Conservation (phyloP, 1,140 invertebrate genomes). For the Drosophila parabipectinata region DNA sequence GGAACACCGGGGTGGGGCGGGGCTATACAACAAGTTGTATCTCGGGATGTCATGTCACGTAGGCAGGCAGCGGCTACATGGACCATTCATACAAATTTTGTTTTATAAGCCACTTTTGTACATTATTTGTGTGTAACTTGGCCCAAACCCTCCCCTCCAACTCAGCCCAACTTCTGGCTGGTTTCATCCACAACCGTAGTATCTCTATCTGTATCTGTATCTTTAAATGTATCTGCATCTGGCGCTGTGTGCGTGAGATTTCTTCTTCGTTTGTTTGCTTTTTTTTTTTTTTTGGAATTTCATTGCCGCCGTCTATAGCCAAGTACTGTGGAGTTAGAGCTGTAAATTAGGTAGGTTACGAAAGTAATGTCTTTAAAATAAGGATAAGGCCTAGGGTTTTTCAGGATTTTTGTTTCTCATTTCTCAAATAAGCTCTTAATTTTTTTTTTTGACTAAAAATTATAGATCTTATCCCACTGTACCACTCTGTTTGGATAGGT, state of each 20-base stretch:
- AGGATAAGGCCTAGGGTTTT: no score
- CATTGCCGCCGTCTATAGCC: constrained; percentile 17
- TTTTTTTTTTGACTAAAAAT: no score
- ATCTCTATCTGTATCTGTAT: constrained; percentile 8
- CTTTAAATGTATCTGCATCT: constrained; percentile 21
- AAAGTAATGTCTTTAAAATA: neutral
- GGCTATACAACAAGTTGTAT: constrained; percentile 70
- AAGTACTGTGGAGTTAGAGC: constrained; percentile 21
- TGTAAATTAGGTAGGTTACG: no score
- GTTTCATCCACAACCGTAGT: neutral
- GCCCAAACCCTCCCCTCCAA: constrained; percentile 16
- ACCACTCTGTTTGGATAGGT: neutral
- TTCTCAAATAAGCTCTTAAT: no score
- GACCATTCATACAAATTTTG: constrained; percentile 82
- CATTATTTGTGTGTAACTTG: constrained; percentile 81
- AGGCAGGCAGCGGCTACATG: constrained; percentile 69
- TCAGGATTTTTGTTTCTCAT: no score
- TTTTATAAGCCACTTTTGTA: constrained; percentile 81
- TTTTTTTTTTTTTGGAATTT: constrained; percentile 23
- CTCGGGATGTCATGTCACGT: constrained; percentile 79
- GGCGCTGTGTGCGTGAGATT: constrained; percentile 28
- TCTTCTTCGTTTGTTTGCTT: constrained; percentile 14
- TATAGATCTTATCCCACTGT: constrained; percentile 10
- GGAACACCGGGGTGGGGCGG: neutral
- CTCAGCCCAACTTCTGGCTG: neutral